Evolutionary conservation across 2,888 invertebrate species (phyloP).

Genomic region (Polymixis lichenea): DNA sequence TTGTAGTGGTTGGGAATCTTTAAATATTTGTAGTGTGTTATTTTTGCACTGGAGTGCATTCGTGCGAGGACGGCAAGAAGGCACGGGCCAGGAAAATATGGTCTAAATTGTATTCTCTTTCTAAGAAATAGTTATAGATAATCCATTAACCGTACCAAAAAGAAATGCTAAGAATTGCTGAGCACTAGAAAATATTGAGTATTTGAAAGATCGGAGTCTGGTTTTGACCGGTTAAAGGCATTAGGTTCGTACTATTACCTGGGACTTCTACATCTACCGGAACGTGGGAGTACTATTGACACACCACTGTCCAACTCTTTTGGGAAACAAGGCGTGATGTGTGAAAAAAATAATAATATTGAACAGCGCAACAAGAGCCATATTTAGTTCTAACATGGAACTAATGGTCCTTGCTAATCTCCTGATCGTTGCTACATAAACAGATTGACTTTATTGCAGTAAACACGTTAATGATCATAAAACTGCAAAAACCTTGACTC

Average conservation of each 20-base stretch:
- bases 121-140: neutral
- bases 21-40: slow-evolving; percentile 42
- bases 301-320: too few species aligned
- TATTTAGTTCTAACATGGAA: neutral
- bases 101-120: neutral
- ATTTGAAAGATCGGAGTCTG: neutral
- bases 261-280: too few species aligned
- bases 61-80: neutral
- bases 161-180: too few species aligned
- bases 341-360: neutral
- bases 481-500: neutral
- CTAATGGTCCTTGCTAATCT: neutral
- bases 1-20: slow-evolving; percentile 12
- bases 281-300: too few species aligned
- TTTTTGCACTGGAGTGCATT: slow-evolving; percentile 32
- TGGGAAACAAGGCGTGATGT: too few species aligned
- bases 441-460: neutral
- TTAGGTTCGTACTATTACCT: too few species aligned
- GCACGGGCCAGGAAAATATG: neutral
- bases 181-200: neutral
- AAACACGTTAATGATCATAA: slow-evolving; percentile 1
- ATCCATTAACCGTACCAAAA: neutral
- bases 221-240: too few species aligned
- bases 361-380: neutral
- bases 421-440: neutral